phyloP scores from a whole-genome alignment of 2,888 invertebrate genomes.

The Lochmaea crataegi region DNA sequence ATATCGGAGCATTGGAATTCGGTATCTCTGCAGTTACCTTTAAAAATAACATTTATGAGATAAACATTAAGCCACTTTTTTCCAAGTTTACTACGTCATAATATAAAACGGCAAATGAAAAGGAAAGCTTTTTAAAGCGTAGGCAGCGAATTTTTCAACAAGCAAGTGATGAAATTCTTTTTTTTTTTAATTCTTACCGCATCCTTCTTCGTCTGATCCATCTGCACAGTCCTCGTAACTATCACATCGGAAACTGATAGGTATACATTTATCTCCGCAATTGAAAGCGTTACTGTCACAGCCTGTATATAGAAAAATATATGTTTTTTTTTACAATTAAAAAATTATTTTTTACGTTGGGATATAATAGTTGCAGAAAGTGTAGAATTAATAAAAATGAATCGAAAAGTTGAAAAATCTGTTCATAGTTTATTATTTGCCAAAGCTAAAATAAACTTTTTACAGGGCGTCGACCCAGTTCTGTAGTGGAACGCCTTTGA shows the following conservation, averaged over 20 bases:
- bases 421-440: no score
- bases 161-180: background rate
- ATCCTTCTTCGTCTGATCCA: slow-evolving; percentile 71
- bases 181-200: slow-evolving; percentile 60
- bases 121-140: background rate
- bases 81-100: no score
- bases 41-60: slow-evolving; percentile 20
- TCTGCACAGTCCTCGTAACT: slow-evolving; percentile 69
- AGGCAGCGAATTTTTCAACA: background rate
- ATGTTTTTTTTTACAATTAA: background rate
- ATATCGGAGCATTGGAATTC: slow-evolving; percentile 75
- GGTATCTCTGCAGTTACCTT: slow-evolving; percentile 68
- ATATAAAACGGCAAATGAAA: background rate
- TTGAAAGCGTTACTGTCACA: slow-evolving; percentile 65
- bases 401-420: no score
- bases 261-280: slow-evolving; percentile 68
- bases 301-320: slow-evolving; percentile 1
- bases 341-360: no score
- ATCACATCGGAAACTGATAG: slow-evolving; percentile 66
- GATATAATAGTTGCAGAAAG: background rate
- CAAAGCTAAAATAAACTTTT: no score
- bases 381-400: no score
- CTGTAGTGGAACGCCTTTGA: no score
- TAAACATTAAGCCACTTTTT: no score
- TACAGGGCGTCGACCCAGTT: no score